Evolutionary conservation across 2,113 vertebrate species (phyloP).

Genomic region (Cairina moschata): DNA sequence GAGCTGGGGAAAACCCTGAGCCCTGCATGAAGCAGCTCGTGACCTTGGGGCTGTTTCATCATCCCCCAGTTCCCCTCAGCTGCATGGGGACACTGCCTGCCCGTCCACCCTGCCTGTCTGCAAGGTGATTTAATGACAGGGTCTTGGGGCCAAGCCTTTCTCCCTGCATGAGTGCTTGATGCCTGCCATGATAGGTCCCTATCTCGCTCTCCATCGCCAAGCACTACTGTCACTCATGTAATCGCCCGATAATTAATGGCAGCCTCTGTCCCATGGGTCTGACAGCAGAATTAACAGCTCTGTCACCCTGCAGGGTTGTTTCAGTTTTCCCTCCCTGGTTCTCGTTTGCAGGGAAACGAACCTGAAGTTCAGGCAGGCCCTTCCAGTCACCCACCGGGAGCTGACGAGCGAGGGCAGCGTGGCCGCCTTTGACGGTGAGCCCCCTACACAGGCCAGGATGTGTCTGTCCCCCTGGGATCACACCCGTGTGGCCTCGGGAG

Average conservation of each 20-base stretch:
- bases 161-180: neutral
- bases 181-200: neutral
- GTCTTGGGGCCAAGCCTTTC: neutral
- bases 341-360: constrained; percentile 86
- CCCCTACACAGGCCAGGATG: fast-evolving
- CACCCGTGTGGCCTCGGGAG: neutral
- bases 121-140: neutral
- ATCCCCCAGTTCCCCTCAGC: neutral
- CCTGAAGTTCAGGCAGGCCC: constrained; percentile 91
- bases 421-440: constrained; percentile 86
- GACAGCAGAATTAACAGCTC: neutral
- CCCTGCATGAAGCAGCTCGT: neutral
- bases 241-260: neutral
- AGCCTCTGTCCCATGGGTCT: neutral
- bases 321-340: neutral
- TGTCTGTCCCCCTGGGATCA: fast-evolving
- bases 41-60: neutral
- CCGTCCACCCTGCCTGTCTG: fast-evolving
- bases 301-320: neutral
- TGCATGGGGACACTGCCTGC: fast-evolving
- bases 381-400: constrained; percentile 79
- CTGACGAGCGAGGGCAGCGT: constrained; percentile 77
- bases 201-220: neutral
- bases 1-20: neutral
- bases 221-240: neutral